phyloP scores from a whole-genome alignment of 2,113 vertebrate species.

The Malurus alboscapulatus region DNA sequence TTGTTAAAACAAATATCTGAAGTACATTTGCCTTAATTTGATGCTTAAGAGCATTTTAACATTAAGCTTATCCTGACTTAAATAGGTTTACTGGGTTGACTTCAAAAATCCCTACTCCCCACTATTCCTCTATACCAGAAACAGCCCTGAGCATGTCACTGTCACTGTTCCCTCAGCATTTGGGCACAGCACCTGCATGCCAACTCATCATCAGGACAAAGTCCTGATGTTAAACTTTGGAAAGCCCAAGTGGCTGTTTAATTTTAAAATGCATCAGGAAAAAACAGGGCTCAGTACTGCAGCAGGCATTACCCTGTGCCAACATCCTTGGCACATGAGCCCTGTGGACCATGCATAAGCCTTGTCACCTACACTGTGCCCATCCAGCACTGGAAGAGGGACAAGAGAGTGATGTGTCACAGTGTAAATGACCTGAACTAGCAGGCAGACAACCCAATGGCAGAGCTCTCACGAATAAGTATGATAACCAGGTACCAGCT shows the following conservation, averaged over 20 bases:
- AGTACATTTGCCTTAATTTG: neutral
- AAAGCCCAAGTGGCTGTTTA: neutral
- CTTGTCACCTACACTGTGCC: neutral
- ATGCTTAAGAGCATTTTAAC: neutral
- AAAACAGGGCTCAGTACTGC: neutral
- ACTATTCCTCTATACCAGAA: neutral
- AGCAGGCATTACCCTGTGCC: neutral
- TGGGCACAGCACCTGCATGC: neutral
- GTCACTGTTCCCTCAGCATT: neutral
- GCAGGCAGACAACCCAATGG: neutral
- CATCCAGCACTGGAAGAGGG: neutral
- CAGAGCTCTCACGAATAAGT: neutral
- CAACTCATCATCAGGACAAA: neutral
- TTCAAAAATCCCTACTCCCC: neutral
- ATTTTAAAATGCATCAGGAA: neutral
- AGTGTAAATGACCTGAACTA: neutral
- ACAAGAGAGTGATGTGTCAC: neutral
- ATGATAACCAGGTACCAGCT: neutral
- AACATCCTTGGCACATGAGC: neutral
- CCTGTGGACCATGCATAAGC: neutral
- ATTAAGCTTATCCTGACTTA: neutral
- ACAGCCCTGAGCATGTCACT: neutral
- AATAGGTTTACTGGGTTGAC: neutral
- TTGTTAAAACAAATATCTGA: neutral
- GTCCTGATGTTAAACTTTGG: neutral